Conservation (phyloP, 92 coral and sea anemone genomes). For the Montipora capitata region DNA sequence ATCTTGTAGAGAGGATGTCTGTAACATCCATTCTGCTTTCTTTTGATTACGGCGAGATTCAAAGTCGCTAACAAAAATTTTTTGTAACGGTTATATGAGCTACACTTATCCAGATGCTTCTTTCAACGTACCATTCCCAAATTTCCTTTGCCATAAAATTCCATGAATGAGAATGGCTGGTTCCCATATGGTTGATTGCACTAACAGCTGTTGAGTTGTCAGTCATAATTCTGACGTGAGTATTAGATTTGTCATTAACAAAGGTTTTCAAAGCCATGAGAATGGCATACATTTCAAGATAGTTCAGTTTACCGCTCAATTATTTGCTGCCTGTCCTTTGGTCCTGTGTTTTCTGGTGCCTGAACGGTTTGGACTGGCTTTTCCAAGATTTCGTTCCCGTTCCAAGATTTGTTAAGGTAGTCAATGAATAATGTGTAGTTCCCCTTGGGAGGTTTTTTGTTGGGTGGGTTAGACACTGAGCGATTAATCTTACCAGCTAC, state of each 20-base stretch:
- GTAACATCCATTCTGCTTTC: not conserved
- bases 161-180: not conserved
- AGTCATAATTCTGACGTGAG: not conserved
- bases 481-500: not conserved
- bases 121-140: not conserved
- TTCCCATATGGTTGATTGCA: not conserved
- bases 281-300: not conserved
- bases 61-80: not conserved
- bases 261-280: not conserved
- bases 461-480: not conserved
- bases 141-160: not conserved
- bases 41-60: not conserved
- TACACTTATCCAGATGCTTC: not conserved
- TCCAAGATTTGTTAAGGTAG: not conserved
- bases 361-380: not conserved
- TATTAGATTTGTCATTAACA: not conserved
- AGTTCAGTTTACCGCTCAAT: constrained; percentile 7
- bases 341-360: not conserved
- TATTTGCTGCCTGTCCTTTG: not conserved
- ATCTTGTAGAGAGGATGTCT: not conserved
- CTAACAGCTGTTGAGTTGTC: not conserved
- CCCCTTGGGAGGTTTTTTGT: too few relatives aligned
- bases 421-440: too few relatives aligned
- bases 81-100: not conserved
- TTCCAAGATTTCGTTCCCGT: not conserved